Evolutionary conservation across 2,888 invertebrate species (phyloP), one percentile per base, ranked within the genome.

Genomic region (Lapara coniferarum): DNA sequence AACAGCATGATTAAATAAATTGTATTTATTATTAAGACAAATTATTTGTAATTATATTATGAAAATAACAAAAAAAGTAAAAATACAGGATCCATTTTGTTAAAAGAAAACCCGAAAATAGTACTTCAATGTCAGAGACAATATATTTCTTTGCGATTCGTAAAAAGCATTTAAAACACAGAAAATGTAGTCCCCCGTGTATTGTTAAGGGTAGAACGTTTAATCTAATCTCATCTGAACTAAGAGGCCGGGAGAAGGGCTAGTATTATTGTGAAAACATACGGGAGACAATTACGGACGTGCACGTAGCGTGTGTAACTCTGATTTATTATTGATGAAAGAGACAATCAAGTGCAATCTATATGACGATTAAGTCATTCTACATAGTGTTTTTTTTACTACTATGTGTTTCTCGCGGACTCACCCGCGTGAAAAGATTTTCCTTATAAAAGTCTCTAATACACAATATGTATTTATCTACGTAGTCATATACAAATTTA

Each of bases 221-320:
- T 85, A 82, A 85, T 85, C 83, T 85, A 79, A 85, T 85, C 83
- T 82, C 76, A 79, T 81, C 79, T 81, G 75, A 81, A 81, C 79
- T 81, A 81, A 82, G 81, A 81, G 81, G 77, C 76, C 69, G 67
- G 75, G 73, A 67, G 77, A 81, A 85, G 81, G 83, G 81, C 79
- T 79, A 71, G 75, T 78, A 79, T 77, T 74, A 72, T 70, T 37
- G 46, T 67, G 69, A 8, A 77, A 75, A 81, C 66, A 75, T 71
- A 84, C 73, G 75, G 70, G 13, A 37, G 37, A n/a, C 71, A 74
- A 74, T 71, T 70, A 0, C 37, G 52, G 8, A 66, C 68, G 68
- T 16, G 7, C n/a, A 51, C 55, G 71, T 10, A 49, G 53, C 67
- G 67, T 2, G 57, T 12, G 8, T 5, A 16, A 46, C 10, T 0